Evolutionary conservation across 2,888 invertebrate species (phyloP).

Genomic region (Mesochorus sp.): DNA sequence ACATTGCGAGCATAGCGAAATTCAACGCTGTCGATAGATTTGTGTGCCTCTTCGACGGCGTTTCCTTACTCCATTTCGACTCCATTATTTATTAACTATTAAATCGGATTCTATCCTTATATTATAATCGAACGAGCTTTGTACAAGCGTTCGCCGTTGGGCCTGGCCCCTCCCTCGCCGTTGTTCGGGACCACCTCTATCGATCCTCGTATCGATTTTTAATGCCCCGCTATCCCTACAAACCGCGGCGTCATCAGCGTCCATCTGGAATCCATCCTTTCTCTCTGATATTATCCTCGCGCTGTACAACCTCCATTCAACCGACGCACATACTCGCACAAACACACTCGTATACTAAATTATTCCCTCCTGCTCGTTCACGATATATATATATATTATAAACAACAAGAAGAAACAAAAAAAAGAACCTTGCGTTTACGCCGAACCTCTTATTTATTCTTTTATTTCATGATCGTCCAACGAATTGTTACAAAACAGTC

Average conservation of each 20-base stretch:
- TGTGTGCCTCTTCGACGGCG: constrained; percentile 70
- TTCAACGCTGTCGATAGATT: constrained; percentile 64
- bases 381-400: not conserved
- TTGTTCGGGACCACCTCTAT: constrained; percentile 39
- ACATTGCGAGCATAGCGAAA: constrained; percentile 77
- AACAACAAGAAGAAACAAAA: too few relatives aligned
- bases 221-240: constrained; percentile 62
- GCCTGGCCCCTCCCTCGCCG: constrained; percentile 16
- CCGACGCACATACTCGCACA: constrained; percentile 15
- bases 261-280: constrained; percentile 74
- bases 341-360: not conserved
- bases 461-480: too few relatives aligned
- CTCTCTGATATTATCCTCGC: constrained; percentile 58
- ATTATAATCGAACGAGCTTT: too few relatives aligned
- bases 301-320: too few relatives aligned
- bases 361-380: too few relatives aligned
- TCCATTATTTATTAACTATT: constrained; percentile 70
- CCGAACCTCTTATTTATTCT: not conserved
- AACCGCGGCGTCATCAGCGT: constrained; percentile 72
- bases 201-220: constrained; percentile 53
- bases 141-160: too few relatives aligned
- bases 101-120: not conserved
- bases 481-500: too few relatives aligned
- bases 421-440: too few relatives aligned
- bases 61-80: constrained; percentile 69